phyloP scores from a whole-genome alignment of 30 jellyfish, hydroid and myxozoan genomes.

The Mastigias papua region DNA sequence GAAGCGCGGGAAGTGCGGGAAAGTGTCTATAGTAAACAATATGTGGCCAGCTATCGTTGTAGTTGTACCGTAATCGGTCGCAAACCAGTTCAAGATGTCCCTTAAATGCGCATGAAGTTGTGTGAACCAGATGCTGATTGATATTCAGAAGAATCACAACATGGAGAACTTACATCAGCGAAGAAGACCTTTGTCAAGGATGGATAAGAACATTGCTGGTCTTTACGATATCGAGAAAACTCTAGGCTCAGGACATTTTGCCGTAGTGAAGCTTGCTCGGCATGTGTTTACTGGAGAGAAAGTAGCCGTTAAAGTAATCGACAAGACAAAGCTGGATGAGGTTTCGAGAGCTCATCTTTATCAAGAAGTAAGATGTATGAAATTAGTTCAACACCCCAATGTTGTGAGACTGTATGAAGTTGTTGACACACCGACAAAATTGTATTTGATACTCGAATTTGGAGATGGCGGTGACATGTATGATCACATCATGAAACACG shows the following conservation, averaged over 20 bases:
- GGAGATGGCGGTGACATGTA: constrained; percentile 99
- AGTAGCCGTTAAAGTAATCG: constrained; percentile 98
- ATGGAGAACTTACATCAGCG: constrained; percentile 51
- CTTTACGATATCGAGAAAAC: constrained; percentile 92
- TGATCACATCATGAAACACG: constrained; percentile 96
- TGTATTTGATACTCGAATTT: constrained; percentile 92
- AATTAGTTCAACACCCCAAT: constrained; percentile 97
- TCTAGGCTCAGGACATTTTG: constrained; percentile 98
- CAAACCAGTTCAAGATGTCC: constrained; percentile 7
- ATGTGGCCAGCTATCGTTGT: background rate
- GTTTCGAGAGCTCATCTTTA: constrained; percentile 93
- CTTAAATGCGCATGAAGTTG: constrained; percentile 2
- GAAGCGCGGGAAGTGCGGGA: constrained; percentile 22
- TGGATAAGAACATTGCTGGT: constrained; percentile 93
- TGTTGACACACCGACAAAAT: constrained; percentile 92
- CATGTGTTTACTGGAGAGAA: constrained; percentile 98
- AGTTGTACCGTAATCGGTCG: background rate
- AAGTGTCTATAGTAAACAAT: constrained; percentile 11
- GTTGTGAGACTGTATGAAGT: constrained; percentile 95
- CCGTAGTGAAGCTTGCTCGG: constrained; percentile 96
- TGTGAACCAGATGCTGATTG: constrained; percentile 55
- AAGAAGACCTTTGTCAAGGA: constrained; percentile 34
- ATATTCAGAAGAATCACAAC: background rate
- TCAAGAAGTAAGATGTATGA: constrained; percentile 95
- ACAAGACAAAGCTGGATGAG: constrained; percentile 91